Evolutionary conservation across 2,797 vertebrate species (phyloP).

Genomic region (Onychomys arenicola): DNA sequence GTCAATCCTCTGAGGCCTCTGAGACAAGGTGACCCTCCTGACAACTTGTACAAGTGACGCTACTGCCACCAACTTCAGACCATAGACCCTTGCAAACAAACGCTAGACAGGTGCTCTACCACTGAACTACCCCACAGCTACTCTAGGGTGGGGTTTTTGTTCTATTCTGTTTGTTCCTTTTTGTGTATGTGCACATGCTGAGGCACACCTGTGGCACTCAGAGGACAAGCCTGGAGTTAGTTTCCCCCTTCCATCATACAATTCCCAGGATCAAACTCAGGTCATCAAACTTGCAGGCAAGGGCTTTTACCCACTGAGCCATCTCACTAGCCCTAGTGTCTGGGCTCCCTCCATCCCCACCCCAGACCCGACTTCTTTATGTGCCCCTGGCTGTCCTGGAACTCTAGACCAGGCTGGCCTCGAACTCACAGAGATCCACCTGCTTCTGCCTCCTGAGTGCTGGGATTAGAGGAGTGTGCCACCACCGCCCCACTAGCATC

Average conservation of each 20-base stretch:
- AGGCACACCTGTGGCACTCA: neutral
- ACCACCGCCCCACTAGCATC: neutral
- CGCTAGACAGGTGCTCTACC: neutral
- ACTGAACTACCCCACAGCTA: neutral
- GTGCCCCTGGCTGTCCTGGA: neutral
- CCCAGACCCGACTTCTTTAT: neutral
- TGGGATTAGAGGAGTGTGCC: neutral
- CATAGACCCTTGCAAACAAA: neutral
- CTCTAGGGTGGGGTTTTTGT: neutral
- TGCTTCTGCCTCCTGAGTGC: neutral
- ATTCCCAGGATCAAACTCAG: neutral
- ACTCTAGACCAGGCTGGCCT: neutral
- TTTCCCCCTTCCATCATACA: no score
- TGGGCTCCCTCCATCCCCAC: neutral
- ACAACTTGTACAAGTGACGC: neutral
- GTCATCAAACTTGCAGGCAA: neutral
- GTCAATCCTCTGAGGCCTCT: neutral
- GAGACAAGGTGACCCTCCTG: neutral
- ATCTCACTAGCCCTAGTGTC: neutral
- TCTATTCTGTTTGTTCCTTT: neutral
- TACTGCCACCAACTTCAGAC: neutral
- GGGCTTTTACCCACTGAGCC: neutral
- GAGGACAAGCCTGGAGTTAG: neutral
- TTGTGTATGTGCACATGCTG: neutral
- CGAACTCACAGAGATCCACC: neutral